Percentiles rank a stretch among this genome's conserved stretches.
Conservation (phyloP, 2,888 invertebrate genomes). For the Lasioglossum oenotherae region DNA sequence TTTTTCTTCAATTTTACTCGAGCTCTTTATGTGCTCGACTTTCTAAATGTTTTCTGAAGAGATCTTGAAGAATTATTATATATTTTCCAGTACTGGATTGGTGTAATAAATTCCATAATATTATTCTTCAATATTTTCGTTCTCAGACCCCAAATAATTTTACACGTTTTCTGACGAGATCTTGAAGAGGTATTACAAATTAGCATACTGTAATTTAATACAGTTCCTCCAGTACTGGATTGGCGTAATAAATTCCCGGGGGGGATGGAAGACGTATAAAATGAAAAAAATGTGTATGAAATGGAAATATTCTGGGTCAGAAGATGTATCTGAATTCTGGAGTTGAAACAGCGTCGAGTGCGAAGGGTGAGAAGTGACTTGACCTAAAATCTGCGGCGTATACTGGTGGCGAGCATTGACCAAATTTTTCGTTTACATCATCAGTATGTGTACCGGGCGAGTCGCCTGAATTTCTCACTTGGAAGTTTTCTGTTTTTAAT, state of each 20-base stretch:
- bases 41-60: not conserved
- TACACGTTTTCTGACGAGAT: not conserved
- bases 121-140: too few species aligned
- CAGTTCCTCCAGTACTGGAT: not conserved
- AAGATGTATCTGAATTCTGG: not conserved
- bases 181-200: not conserved
- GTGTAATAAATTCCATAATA: not conserved
- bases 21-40: not conserved
- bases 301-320: slow-evolving; percentile 6
- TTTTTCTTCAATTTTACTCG: not conserved
- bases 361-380: not conserved
- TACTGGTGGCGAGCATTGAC: not conserved
- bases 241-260: not conserved
- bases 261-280: not conserved
- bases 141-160: too few species aligned
- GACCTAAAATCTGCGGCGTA: slow-evolving; percentile 2
- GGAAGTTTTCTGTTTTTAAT: not conserved
- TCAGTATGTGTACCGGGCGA: not conserved
- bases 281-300: not conserved
- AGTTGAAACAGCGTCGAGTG: not conserved
- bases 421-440: not conserved
- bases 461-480: not conserved
- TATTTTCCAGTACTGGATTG: not conserved
- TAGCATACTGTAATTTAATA: too few species aligned
- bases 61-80: not conserved